These are phyloP conservation scores for Mirounga angustirostris DNA, from an alignment of 2,113 vertebrate genomes.

Conservation along the genomic window DNA sequence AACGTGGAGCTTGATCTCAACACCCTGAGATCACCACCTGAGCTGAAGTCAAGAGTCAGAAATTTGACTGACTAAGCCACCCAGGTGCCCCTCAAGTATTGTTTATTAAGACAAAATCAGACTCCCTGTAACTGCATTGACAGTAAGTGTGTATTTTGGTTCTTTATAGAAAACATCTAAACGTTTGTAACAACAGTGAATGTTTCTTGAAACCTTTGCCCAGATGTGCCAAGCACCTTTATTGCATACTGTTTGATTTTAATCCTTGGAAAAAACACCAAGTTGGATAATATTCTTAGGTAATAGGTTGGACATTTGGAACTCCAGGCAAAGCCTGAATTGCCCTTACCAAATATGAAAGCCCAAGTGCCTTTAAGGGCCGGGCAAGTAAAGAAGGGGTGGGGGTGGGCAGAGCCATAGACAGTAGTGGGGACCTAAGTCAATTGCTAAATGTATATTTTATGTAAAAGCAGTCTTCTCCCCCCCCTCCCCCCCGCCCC, in stretches of 20 bases:
- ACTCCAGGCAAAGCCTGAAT: not conserved
- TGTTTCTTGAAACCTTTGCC: not conserved
- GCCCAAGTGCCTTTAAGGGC: not conserved
- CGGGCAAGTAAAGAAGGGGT: not conserved
- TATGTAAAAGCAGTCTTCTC: not conserved
- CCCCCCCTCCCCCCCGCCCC: accelerated
- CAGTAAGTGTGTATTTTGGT: not conserved
- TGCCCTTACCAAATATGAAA: not conserved
- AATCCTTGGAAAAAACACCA: not conserved
- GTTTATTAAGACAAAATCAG: not conserved
- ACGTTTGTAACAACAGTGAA: not conserved
- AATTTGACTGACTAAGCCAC: too few species aligned
- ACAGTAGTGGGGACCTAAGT: not conserved
- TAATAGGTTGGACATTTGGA: not conserved
- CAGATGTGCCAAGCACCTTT: not conserved
- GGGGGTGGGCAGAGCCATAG: not conserved
- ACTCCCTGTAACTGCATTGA: not conserved
- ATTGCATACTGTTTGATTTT: conserved; percentile 11
- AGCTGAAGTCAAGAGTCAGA: too few species aligned
- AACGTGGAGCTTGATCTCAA: too few species aligned
- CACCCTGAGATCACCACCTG: too few species aligned
- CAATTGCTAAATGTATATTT: not conserved
- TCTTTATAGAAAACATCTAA: not conserved
- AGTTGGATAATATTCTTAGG: conserved; percentile 2
- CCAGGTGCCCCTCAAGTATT: not conserved